These are phyloP conservation scores for Cactoblastis cactorum DNA, from an alignment of 2,888 invertebrate species.

Conservation along the genomic window DNA sequence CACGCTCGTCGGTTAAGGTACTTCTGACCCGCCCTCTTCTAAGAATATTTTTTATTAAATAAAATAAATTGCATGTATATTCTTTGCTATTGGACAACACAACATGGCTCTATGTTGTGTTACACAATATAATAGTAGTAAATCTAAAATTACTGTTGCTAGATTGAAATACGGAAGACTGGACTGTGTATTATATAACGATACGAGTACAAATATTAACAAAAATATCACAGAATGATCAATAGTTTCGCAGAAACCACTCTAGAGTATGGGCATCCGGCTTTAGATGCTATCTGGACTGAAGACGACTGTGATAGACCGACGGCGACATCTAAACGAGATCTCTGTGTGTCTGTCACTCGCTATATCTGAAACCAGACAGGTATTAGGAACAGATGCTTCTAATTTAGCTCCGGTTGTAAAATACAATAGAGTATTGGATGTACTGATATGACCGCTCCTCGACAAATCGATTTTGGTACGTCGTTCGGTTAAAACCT, in stretches of 20 bases:
- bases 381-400: slow-evolving; percentile 11
- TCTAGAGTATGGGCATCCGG: neutral
- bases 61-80: too few species aligned
- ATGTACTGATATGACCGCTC: neutral
- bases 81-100: too few species aligned
- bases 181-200: too few species aligned
- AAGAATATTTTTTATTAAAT: too few species aligned
- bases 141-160: too few species aligned
- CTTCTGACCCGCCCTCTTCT: too few species aligned
- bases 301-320: slow-evolving; percentile 19
- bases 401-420: slow-evolving; percentile 7
- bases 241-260: neutral
- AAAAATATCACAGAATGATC: neutral
- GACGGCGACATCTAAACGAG: slow-evolving; percentile 46
- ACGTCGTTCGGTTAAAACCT: too few species aligned
- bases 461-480: neutral
- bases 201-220: too few species aligned
- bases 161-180: too few species aligned
- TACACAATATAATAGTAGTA: too few species aligned
- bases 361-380: slow-evolving; percentile 20
- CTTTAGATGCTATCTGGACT: slow-evolving; percentile 9
- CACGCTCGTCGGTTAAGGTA: too few species aligned
- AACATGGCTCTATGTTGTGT: too few species aligned
- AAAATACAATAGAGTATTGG: slow-evolving; percentile 5
- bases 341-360: slow-evolving; percentile 36